Evolutionary conservation across 2,113 vertebrate species (phyloP).

Genomic region (Vulpes lagopus): DNA sequence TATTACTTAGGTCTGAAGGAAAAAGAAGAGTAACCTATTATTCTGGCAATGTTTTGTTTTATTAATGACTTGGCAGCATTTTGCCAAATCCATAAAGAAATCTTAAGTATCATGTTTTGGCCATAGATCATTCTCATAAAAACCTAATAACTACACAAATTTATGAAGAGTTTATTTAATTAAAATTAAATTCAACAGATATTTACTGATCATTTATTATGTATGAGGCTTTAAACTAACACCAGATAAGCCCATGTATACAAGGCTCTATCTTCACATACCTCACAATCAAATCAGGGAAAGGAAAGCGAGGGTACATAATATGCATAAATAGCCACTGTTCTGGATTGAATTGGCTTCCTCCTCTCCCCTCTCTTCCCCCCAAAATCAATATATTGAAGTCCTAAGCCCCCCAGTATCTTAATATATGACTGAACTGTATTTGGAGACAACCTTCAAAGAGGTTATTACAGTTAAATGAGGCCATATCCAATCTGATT

Average conservation of each 20-base stretch:
- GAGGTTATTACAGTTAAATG: neutral
- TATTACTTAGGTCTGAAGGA: slow-evolving; percentile 16
- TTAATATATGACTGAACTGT: neutral
- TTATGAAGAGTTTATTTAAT: slow-evolving; percentile 64
- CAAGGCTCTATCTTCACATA: neutral
- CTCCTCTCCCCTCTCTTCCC: neutral
- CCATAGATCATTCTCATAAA: slow-evolving; percentile 57
- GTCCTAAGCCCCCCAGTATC: neutral
- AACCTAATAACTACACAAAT: slow-evolving; percentile 55
- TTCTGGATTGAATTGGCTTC: neutral
- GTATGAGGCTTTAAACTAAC: neutral
- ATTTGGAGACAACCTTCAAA: neutral
- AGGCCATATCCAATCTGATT: neutral
- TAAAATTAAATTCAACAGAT: slow-evolving; percentile 65
- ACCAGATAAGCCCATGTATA: neutral
- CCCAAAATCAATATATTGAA: neutral
- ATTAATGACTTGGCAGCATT: slow-evolving; percentile 53
- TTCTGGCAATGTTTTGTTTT: slow-evolving; percentile 30
- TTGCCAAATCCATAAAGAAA: slow-evolving; percentile 54
- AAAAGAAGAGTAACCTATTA: slow-evolving; percentile 17
- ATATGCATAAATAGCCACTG: neutral
- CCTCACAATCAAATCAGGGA: neutral
- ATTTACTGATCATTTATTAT: slow-evolving; percentile 47
- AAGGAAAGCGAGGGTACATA: neutral
- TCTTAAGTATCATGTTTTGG: slow-evolving; percentile 47